Percentiles rank a stretch among this genome's conserved stretches.
phyloP scores from a whole-genome alignment of 2,888 invertebrate genomes.

The Diloba caeruleocephala region DNA sequence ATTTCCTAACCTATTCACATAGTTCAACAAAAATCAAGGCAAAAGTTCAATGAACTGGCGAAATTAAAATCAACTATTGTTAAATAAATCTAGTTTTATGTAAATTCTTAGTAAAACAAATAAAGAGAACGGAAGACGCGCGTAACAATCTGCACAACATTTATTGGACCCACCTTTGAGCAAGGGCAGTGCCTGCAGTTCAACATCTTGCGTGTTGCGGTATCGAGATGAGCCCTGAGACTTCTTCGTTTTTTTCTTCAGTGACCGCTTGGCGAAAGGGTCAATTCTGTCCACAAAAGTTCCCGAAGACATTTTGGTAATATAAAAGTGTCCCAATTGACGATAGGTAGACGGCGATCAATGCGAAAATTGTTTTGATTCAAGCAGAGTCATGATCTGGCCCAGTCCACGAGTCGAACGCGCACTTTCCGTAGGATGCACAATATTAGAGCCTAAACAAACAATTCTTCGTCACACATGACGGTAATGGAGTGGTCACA shows the following conservation, averaged over 20 bases:
- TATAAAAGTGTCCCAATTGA: constrained; percentile 87
- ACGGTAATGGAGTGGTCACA: constrained; percentile 88
- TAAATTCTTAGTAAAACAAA: constrained; percentile 6
- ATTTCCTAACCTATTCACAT: constrained; percentile 55
- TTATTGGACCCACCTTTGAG: constrained; percentile 95
- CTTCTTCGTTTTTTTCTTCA: constrained; percentile 99
- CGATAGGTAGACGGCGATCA: constrained; percentile 85
- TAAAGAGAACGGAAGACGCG: constrained; percentile 18
- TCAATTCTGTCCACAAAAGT: constrained; percentile 99
- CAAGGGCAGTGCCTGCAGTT: constrained; percentile 98
- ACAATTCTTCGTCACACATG: constrained; percentile 89
- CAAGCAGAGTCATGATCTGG: constrained; percentile 87
- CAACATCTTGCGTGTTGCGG: constrained; percentile 99
- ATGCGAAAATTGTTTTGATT: constrained; percentile 86
- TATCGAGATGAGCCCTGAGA: constrained; percentile 99
- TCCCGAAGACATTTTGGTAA: constrained; percentile 92
- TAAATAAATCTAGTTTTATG: constrained; percentile 9
- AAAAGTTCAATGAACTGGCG: constrained; percentile 62
- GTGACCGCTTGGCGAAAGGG: constrained; percentile 99
- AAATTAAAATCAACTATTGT: constrained; percentile 25
- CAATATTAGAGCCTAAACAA: constrained; percentile 88
- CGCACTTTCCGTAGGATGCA: constrained; percentile 86
- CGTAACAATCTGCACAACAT: constrained; percentile 23
- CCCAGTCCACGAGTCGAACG: constrained; percentile 83
- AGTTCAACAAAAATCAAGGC: constrained; percentile 49